Base-by-base conservation (phyloP, 2,113 vertebrate genomes). In the Thalassarche chlororhynchos region DNA sequence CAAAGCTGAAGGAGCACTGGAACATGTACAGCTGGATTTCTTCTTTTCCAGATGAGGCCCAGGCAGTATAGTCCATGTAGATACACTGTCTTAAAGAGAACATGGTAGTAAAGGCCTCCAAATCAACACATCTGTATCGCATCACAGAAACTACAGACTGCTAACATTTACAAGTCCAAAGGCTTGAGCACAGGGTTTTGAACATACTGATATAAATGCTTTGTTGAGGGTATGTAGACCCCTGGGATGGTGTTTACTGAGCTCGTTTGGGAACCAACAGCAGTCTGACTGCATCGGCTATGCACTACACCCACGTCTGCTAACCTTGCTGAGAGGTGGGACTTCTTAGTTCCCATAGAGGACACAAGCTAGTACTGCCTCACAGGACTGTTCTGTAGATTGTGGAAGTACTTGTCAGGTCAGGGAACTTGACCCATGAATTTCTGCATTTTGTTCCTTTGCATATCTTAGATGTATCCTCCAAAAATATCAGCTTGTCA, bases 221-320 rank as follows among this genome's bases (percentile, higher is more conserved):
- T 62, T 57, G 18, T 23, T 55, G 80, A 76, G n/a, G 36, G 15
- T 31, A 4, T 5, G 21, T 5, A 74, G 78, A 51, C 19, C 24
- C 14, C 19, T n/a, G 10, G 31, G 31, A 16, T 21, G 28, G 34
- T 47, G 10, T 57, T 52, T 44, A n/a, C 47, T 12, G 36, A 44
- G 61, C 9, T 9, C 0, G 0, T 40, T 78, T 0, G 0, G 25
- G 44, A 91, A 6, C 17, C 3, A 8, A 31, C 38, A 85, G 40
- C 52, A 47, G 42, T 19, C 46, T 40, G 15, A 47, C 80, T 66
- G 38, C 8, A 21, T 38, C 3, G 1, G 24, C 70, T 32, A 24
- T 1, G 1, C 19, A 4, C n/a, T 25, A 6, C 8, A 29, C 5
- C 15, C 46, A 31, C 3, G 2, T 49, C 40, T 66, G 32, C 75